Evolutionary conservation across 2,888 invertebrate species (phyloP), one percentile per base, ranked within the genome.

Genomic region (Muscina levida): DNA sequence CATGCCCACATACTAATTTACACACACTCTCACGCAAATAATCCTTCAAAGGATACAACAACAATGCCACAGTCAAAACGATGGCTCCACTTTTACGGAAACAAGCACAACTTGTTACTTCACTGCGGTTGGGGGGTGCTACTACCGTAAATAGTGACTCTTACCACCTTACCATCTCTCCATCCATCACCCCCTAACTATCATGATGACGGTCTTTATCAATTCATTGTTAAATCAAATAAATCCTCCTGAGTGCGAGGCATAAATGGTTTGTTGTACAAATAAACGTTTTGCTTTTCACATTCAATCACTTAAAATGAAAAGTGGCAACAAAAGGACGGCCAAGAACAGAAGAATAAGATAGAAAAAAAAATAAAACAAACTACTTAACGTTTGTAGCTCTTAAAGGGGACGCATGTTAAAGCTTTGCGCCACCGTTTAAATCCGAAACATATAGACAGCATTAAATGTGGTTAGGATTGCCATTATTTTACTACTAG

Each of bases 221-320:
- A 66, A 79, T 71, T 77, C 51, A 44, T 70, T 83, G 81, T 81
- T 79, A 80, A 82, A 82, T 82, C 78, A 82, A 73, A 82, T 83
- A 82, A 84, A 85, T 85, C 82, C 84, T 83, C 83, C 83, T 66
- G 83, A 84, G 84, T 83, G 84, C 81, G 82, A 82, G n/a, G 75
- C 70, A 82, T 77, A 84, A 85, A 84, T 81, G 83, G 82, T 84
- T 84, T 83, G 84, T 83, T 84, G 80, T 81, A 70, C 83, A 85
- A 85, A 85, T 85, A 85, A 85, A 84, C 83, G 83, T 76, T 84
- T 84, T 84, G 83, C 83, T 82, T 17, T 83, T 77, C 77, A 67
- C 83, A 76, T 79, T 78, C 81, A 85, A 86, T 86, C 85, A 85
- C 84, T 87, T 86, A 84, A 83, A 85, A 83, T 84, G 83, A 66